Evolutionary conservation across 2,113 vertebrate species (phyloP).

Genomic region (Crotalus tigris): DNA sequence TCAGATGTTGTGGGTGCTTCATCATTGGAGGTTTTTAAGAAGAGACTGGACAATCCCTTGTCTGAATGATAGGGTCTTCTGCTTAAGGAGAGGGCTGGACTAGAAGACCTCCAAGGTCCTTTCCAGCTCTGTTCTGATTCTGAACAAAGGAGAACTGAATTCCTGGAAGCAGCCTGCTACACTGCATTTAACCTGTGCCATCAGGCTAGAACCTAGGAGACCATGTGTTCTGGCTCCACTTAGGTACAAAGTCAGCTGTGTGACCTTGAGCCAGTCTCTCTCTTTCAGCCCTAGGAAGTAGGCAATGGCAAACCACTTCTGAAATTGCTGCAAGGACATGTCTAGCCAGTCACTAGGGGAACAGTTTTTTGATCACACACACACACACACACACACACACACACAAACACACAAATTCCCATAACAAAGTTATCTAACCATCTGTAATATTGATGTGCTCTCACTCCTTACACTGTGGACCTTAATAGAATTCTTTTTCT

Average conservation of each 20-base stretch:
- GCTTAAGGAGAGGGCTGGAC: too few relatives aligned
- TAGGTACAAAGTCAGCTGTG: background rate
- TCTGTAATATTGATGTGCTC: background rate
- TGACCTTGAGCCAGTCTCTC: background rate
- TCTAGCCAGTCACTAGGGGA: background rate
- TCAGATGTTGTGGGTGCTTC: too few relatives aligned
- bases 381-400: background rate
- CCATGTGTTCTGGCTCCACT: background rate
- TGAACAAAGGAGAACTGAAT: background rate
- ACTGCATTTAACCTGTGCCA: background rate
- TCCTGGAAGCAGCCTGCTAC: background rate
- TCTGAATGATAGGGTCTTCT: too few relatives aligned
- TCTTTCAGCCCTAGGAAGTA: background rate
- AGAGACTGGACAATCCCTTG: too few relatives aligned
- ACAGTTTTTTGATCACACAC: background rate
- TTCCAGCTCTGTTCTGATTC: too few relatives aligned
- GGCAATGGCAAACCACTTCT: background rate
- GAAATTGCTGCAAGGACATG: background rate
- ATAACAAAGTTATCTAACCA: background rate
- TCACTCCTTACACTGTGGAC: background rate
- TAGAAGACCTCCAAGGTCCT: too few relatives aligned
- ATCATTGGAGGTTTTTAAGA: too few relatives aligned
- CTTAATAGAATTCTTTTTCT: background rate
- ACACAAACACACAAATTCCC: background rate
- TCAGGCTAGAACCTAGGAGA: background rate